Conservation (phyloP, 2,797 vertebrate genomes). For the Scarus forsteni region DNA sequence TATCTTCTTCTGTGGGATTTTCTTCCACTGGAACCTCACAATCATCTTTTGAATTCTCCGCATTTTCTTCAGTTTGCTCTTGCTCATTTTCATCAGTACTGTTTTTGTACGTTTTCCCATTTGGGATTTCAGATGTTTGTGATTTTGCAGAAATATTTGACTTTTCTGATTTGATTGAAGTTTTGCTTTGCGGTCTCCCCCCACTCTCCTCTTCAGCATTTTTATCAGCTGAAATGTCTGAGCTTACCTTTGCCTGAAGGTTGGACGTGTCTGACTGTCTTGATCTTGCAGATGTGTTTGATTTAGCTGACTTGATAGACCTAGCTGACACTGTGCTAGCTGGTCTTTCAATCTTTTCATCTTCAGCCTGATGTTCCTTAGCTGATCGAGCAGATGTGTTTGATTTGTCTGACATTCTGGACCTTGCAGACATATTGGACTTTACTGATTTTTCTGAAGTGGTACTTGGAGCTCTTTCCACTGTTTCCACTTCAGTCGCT, state of each 20-base stretch:
- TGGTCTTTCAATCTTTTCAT: slow-evolving; percentile 19
- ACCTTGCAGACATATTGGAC: slow-evolving; percentile 49
- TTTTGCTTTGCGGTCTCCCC: slow-evolving; percentile 58
- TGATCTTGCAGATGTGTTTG: slow-evolving; percentile 51
- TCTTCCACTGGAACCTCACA: slow-evolving; percentile 29
- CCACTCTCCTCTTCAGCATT: slow-evolving; percentile 26
- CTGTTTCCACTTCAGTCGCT: slow-evolving; percentile 11
- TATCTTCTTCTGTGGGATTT: background rate
- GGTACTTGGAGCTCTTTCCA: slow-evolving; percentile 38
- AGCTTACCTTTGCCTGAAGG: slow-evolving; percentile 1
- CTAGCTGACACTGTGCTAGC: slow-evolving; percentile 33
- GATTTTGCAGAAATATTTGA: slow-evolving; percentile 60
- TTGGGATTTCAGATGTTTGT: slow-evolving; percentile 21
- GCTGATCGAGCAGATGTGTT: slow-evolving; percentile 9
- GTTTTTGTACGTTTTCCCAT: slow-evolving; percentile 12
- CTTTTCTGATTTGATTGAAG: slow-evolving; percentile 62
- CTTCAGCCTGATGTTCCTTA: slow-evolving; percentile 5
- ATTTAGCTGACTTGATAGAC: slow-evolving; percentile 44
- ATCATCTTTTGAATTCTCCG: background rate
- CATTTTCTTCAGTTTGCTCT: slow-evolving; percentile 24
- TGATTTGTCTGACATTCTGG: slow-evolving; percentile 32
- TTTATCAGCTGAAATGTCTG: slow-evolving; percentile 12
- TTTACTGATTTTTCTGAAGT: slow-evolving; percentile 37
- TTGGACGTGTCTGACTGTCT: slow-evolving; percentile 35
- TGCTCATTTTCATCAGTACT: background rate